A percentile compares a stretch with the other conserved stretches of the same genome.
phyloP scores from a whole-genome alignment of 2,797 vertebrate species.

The Pseudochromis fuscus region DNA sequence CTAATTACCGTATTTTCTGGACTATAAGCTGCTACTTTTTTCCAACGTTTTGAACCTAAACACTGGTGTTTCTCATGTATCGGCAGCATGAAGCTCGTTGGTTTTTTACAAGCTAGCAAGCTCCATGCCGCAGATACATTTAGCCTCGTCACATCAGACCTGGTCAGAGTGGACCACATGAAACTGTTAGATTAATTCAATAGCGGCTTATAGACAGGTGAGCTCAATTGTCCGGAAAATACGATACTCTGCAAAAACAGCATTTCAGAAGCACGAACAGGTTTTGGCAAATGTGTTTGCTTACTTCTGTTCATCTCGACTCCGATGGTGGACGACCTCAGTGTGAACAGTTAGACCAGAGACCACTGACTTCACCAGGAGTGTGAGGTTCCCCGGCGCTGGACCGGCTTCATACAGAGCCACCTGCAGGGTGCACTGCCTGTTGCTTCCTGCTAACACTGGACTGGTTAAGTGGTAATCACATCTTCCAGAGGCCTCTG shows the following conservation, averaged over 20 bases:
- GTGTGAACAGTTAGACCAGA: slow-evolving; percentile 71
- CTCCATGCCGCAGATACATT: too few relatives aligned
- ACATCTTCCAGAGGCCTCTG: slow-evolving; percentile 79
- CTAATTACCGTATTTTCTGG: too few relatives aligned
- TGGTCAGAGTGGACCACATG: too few relatives aligned
- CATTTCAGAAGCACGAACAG: not conserved
- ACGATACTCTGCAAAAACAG: slow-evolving; percentile 7
- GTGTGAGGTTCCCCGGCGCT: slow-evolving; percentile 80
- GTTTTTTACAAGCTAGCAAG: too few relatives aligned
- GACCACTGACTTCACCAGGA: slow-evolving; percentile 79
- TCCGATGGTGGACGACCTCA: slow-evolving; percentile 69
- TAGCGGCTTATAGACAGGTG: too few relatives aligned
- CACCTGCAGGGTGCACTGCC: slow-evolving; percentile 84
- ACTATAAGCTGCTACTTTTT: too few relatives aligned
- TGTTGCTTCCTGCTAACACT: slow-evolving; percentile 79
- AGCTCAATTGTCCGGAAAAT: too few relatives aligned
- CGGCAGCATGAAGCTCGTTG: too few relatives aligned
- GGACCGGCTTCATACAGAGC: slow-evolving; percentile 82
- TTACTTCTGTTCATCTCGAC: slow-evolving; percentile 79
- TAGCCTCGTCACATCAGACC: too few relatives aligned
- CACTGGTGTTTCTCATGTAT: too few relatives aligned
- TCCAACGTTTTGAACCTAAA: too few relatives aligned
- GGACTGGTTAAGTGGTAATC: slow-evolving; percentile 88
- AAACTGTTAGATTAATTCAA: too few relatives aligned
- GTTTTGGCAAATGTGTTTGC: slow-evolving; percentile 16